phyloP scores from a whole-genome alignment of 2,113 vertebrate genomes.

The Reinhardtius hippoglossoides region DNA sequence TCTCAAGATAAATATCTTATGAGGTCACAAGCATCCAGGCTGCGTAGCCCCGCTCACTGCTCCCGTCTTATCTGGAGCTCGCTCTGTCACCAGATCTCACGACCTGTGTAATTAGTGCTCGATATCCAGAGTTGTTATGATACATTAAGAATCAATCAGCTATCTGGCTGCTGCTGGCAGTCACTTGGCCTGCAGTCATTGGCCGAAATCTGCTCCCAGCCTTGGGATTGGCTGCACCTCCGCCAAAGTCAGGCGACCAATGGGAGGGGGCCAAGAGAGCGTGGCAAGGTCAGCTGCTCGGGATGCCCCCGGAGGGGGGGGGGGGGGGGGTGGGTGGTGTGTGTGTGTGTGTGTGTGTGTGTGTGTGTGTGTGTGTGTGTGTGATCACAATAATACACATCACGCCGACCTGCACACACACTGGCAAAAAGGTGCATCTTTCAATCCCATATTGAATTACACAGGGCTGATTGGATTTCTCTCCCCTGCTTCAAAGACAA shows the following conservation, averaged over 20 bases:
- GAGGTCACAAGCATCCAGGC: slow-evolving; percentile 35
- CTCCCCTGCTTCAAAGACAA: slow-evolving; percentile 68
- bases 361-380: not conserved
- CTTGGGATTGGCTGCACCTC: slow-evolving; percentile 24
- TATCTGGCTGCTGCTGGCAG: slow-evolving; percentile 12
- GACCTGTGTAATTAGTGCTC: slow-evolving; percentile 50
- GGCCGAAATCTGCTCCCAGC: slow-evolving; percentile 6
- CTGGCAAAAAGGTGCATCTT: slow-evolving; percentile 58
- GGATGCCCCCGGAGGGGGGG: slow-evolving; percentile 39
- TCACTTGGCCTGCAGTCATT: slow-evolving; percentile 36
- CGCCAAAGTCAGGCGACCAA: slow-evolving; percentile 38
- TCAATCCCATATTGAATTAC: slow-evolving; percentile 76
- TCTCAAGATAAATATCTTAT: slow-evolving; percentile 60
- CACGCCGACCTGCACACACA: slow-evolving; percentile 39
- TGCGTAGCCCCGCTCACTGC: not conserved
- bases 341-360: slow-evolving; percentile 5
- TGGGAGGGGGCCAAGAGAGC: slow-evolving; percentile 41
- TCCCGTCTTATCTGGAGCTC: slow-evolving; percentile 20
- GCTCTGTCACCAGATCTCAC: slow-evolving; percentile 8
- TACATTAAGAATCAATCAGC: slow-evolving; percentile 43
- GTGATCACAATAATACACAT: slow-evolving; percentile 57
- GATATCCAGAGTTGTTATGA: slow-evolving; percentile 36
- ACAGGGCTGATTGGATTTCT: slow-evolving; percentile 77
- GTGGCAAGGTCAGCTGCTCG: slow-evolving; percentile 58
- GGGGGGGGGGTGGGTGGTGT: no score